Base-by-base conservation (phyloP, 2,888 invertebrate species). In the Drosophila siamana region DNA sequence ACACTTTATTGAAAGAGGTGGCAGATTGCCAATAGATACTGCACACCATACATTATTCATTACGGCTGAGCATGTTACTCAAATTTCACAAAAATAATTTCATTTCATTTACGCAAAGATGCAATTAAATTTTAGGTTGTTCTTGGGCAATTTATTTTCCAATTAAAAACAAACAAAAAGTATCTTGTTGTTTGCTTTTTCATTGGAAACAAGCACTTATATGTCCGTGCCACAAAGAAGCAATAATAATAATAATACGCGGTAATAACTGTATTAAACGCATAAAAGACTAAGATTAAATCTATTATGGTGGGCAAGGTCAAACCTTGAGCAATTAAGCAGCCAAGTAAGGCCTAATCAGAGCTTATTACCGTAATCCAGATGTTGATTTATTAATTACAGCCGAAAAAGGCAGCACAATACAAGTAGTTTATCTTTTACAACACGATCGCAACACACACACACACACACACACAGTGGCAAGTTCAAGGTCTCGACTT, bases 361-460 rank as follows among this genome's bases (percentile, higher is more conserved):
- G 48, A 6, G 51, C 50, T 47, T 55, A 56, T 65, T 61, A 70
- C 30, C 33, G 13, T 57, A 60, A 63, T 38, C 26, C 69, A 24
- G 44, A 59, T 30, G 47, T 44, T 62, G 46, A 65, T 54, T 74
- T 62, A 74, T 65, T 75, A 65, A 74, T 74, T 74, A 60, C 63
- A 44, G 13, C 51, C 38, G n/a, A 41, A 51, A 47, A 52, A 30
- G 33, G n/a, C 33, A 11, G 33, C 22, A 72, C 22, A 56, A 61
- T 16, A 13, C 55, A 46, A 56, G 33, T 28, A 13, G 24, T 51
- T 61, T 61, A 65, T 54, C 50, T 51, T 33, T 33, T 38, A 47
- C 57, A 33, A 47, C 46, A 51, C 22, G 26, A 54, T 36, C 15
- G 8, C 15, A 13, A 7, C 15, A 9, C 9, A 28, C 28, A 28